Base-by-base conservation (phyloP, 2,888 invertebrate species). In the Lycia hirtaria region DNA sequence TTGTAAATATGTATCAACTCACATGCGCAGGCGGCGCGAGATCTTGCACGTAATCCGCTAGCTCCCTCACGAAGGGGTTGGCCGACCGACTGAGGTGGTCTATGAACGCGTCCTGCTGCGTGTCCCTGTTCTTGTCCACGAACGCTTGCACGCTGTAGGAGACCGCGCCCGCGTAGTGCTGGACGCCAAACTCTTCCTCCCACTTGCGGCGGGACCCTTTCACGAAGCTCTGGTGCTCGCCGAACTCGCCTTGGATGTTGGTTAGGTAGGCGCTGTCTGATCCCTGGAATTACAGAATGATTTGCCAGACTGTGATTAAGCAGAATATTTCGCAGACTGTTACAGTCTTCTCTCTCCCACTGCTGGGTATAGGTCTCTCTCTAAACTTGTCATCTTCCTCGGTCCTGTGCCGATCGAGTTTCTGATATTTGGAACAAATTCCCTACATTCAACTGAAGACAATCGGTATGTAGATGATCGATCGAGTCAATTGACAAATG, bases 31-130 rank as follows among this genome's bases (percentile, higher is more conserved):
- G 93, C 0, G 95, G 93, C 12, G 95, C 87, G 40, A 91, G 67
- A 30, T 92, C 92, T 41, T 87, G 88, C 9, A 88, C 89, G 55
- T 92, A 92, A 67, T 93, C 93, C 1, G 94, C 94, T 7, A 95
- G 88, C 73, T 97, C 96, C 73, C 96, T 95, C 0, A 98, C 96
- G 76, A 97, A 97, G 32, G 95, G 94, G 75, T 97, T 97, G 3
- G 94, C 94, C 44, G 97, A 97, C 35, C 97, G 92, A 38, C 96
- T 96, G 92, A 98, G 94, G 65, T 96, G 96, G 80, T 98, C 97
- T 66, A 98, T 97, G 76, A 98, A 96, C 0, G 97, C 97, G 76
- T 98, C 98, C 80, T 98, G 98, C 78, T 98, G 98, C 0, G 97
- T 97, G 75, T 98, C 98, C 6, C 97, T 92, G 83, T 98, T 98